These are phyloP conservation scores for Hypercompe scribonia DNA, from an alignment of 2,888 invertebrate species.

Conservation along the genomic window DNA sequence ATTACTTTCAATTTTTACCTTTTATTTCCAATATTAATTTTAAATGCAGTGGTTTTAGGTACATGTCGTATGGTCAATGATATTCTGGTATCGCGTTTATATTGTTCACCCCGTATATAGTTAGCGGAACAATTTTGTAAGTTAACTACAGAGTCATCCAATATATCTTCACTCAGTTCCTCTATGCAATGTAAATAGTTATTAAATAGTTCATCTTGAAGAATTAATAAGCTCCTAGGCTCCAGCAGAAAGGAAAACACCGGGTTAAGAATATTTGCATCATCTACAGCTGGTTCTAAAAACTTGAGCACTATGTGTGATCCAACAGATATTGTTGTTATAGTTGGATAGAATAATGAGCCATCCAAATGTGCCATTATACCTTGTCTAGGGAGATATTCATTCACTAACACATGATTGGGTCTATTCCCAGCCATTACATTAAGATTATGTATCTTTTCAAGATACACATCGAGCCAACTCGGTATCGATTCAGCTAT, in stretches of 20 bases:
- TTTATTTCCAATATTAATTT: constrained; percentile 87
- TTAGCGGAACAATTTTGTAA: constrained; percentile 87
- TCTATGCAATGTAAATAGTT: constrained; percentile 95
- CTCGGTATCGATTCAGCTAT: constrained; percentile 94
- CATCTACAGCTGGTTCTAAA: constrained; percentile 82
- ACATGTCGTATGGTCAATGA: constrained; percentile 98
- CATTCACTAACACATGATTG: constrained; percentile 98
- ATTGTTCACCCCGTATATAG: constrained; percentile 84
- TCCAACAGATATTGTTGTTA: constrained; percentile 96
- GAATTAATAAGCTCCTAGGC: constrained; percentile 94
- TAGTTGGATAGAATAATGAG: constrained; percentile 95
- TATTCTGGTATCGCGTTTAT: constrained; percentile 90
- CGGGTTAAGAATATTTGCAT: constrained; percentile 65
- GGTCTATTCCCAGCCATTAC: constrained; percentile 91
- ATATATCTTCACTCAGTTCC: constrained; percentile 88
- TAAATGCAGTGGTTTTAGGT: constrained; percentile 93
- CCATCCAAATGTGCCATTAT: constrained; percentile 99
- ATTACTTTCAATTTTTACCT: constrained; percentile 51
- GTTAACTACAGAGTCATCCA: constrained; percentile 88
- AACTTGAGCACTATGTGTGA: constrained; percentile 97
- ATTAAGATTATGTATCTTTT: constrained; percentile 89
- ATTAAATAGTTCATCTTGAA: constrained; percentile 93
- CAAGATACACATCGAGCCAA: constrained; percentile 92
- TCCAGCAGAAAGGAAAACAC: constrained; percentile 93
- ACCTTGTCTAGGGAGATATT: constrained; percentile 97